Evolutionary conservation across 2,888 invertebrate genomes (phyloP), one percentile per base, ranked within the genome.

Genomic region (Odontothrips loti): DNA sequence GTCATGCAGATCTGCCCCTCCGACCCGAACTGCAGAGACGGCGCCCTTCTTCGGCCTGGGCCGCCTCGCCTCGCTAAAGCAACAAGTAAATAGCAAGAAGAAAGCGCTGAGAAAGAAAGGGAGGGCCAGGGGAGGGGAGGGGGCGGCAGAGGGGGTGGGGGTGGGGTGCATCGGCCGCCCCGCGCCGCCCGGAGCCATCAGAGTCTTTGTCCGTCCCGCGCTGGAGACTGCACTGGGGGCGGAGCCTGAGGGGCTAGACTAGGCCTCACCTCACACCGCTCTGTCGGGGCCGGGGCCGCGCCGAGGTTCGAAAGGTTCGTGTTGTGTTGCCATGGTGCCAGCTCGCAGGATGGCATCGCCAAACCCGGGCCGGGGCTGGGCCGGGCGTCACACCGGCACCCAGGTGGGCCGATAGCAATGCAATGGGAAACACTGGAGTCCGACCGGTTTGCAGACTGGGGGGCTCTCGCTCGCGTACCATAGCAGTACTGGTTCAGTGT

Each of bases 161-260:
- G 27, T 11, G 58, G 58, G 58, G 58, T 58, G 58, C 58, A 17
- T 58, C 58, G 6, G 58, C 58, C 58, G 20, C 58, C 15, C 63
- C n/a, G 63, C 63, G 63, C 63, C 68, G n/a, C 68, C 68, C n/a
- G 58, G 58, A 75, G 68, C 68, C 68, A 75, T 75, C 68, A 75
- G 68, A 11, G 68, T 23, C 68, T 75, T 75, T 75, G 68, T 75
- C 68, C 58, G 58, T 11, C 34, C 34, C 58, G 58, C 58, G 58
- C n/a, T 58, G 20, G 58, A 58, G 58, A 58, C 58, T 58, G 58
- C 58, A 75, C 12, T 10, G 58, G 68, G 68, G 68, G 68, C 68
- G 23, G 27, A 20, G 58, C 58, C 58, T 9, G 68, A 12, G 68
- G 15, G 15, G 58, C 20, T 6, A 15, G 58, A 58, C 58, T 75